phyloP scores from a whole-genome alignment of 92 coral and sea anemone species.

The Micromussa lordhowensis region DNA sequence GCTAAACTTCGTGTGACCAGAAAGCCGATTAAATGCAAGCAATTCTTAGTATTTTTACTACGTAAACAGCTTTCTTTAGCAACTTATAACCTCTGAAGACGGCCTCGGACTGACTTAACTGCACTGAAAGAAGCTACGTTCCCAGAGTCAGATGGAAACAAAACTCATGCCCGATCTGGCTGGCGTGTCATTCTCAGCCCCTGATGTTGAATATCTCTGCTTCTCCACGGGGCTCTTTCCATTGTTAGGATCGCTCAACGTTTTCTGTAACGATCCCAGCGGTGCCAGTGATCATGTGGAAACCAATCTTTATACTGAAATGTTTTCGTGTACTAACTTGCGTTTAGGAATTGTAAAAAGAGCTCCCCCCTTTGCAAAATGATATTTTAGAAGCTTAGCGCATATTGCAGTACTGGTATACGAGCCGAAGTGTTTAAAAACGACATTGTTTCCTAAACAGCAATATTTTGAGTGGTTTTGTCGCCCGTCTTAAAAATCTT shows the following conservation, averaged over 20 bases:
- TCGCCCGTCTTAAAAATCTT: not conserved
- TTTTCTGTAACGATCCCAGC: too few relatives aligned
- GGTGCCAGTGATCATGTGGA: too few relatives aligned
- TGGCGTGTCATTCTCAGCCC: too few relatives aligned
- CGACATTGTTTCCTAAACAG: not conserved
- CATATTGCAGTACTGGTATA: not conserved
- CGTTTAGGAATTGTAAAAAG: not conserved
- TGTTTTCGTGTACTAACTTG: not conserved
- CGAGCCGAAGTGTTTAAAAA: not conserved
- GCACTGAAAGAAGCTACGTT: not conserved
- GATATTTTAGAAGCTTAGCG: not conserved
- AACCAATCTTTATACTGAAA: too few relatives aligned
- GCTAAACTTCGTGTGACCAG: not conserved
- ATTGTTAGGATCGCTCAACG: too few relatives aligned
- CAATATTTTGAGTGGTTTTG: not conserved
- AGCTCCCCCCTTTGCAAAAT: not conserved
- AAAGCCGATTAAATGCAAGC: not conserved
- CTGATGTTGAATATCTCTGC: too few relatives aligned
- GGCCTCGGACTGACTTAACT: not conserved
- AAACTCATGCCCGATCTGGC: too few relatives aligned
- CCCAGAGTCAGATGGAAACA: not conserved
- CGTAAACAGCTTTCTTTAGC: too few relatives aligned
- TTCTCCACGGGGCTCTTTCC: too few relatives aligned
- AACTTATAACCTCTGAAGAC: not conserved
- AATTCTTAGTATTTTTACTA: too few relatives aligned